Percentiles rank a stretch among this genome's conserved stretches.
These are phyloP conservation scores for Brachylomia viminalis DNA, from an alignment of 2,888 invertebrate species.

Conservation along the genomic window DNA sequence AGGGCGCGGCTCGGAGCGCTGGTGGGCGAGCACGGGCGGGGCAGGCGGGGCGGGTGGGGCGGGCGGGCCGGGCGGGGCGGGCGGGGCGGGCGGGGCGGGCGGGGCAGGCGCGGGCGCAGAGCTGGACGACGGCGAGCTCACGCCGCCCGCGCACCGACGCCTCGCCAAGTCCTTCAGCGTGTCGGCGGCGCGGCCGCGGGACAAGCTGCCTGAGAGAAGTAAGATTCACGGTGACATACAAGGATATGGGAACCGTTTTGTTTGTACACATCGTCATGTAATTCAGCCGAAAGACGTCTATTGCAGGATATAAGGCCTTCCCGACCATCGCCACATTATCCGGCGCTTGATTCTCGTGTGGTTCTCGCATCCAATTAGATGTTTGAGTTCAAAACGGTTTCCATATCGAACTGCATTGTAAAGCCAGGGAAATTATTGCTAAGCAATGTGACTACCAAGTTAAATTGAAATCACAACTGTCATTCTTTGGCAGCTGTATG, in stretches of 20 bases:
- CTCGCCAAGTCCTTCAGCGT: conserved; percentile 98
- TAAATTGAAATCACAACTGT: neutral
- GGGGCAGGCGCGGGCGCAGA: conserved; percentile 77
- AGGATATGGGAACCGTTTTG: conserved; percentile 21
- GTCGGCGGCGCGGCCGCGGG: conserved; percentile 89
- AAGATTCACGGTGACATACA: conserved; percentile 54
- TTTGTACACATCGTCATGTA: neutral
- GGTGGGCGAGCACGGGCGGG: conserved; percentile 76
- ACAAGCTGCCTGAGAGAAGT: conserved; percentile 82
- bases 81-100: conserved; percentile 72
- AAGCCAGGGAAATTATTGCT: neutral
- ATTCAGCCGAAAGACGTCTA: neutral
- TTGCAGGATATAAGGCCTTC: neutral
- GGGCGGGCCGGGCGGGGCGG: no score
- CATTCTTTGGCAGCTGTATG: neutral
- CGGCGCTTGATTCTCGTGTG: neutral
- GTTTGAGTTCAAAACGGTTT: conserved; percentile 35
- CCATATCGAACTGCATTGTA: conserved; percentile 22
- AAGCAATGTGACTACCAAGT: neutral
- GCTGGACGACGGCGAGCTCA: conserved; percentile 91
- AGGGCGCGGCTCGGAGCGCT: conserved; percentile 86
- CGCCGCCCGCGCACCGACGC: conserved; percentile 96
- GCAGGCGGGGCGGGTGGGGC: conserved; percentile 65
- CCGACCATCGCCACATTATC: neutral
- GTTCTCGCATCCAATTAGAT: neutral